Base-by-base conservation (phyloP, 2,113 vertebrate species). In the Phocoena sinus region DNA sequence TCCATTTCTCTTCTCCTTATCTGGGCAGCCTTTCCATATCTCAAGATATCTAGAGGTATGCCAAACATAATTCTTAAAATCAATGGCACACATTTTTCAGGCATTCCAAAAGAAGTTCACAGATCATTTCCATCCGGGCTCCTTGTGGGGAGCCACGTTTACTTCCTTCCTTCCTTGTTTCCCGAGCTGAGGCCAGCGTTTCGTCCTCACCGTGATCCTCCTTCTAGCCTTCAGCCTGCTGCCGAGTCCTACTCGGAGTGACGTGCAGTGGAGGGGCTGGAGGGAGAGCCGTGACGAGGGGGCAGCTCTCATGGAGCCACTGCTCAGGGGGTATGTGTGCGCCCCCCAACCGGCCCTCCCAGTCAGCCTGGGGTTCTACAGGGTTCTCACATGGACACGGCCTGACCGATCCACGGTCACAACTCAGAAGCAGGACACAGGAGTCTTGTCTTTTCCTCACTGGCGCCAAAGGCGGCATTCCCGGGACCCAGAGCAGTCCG, bases 21-120 rank as follows among this genome's bases (percentile, higher is more conserved):
- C 95, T 86, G 82, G 86, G 62, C 41, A 41, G 87, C n/a, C 90
- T 91, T 92, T 90, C 92, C 41, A 26, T 50, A 87, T 94, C 80
- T 96, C 47, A 92, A 96, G 85, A 62, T 73, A 94, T 53, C 89
- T 63, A 85, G 91, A 93, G 84, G 60, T 82, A 94, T 90, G 80
- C 80, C 23, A 84, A 58, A 71, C 80, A 60, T 89, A 87, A 89
- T 89, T 92, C 87, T 96, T 80, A 80, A 91, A 95, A 89, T 79
- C 85, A 76, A 73, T 20, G 67, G 93, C 56, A 79, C 33, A 3
- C 14, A 79, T 85, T 89, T 86, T 86, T 80, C 67, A 63, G 2
- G 36, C 62, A 26, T 25, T 81, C 74, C 38, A 28, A 14, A 53
- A 85, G 88, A 15, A 8, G 33, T 10, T 68, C 87, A 67, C 58